These are phyloP conservation scores for Umimayanthus chanpuru DNA, from an alignment of 92 coral and sea anemone species.

Conservation along the genomic window DNA sequence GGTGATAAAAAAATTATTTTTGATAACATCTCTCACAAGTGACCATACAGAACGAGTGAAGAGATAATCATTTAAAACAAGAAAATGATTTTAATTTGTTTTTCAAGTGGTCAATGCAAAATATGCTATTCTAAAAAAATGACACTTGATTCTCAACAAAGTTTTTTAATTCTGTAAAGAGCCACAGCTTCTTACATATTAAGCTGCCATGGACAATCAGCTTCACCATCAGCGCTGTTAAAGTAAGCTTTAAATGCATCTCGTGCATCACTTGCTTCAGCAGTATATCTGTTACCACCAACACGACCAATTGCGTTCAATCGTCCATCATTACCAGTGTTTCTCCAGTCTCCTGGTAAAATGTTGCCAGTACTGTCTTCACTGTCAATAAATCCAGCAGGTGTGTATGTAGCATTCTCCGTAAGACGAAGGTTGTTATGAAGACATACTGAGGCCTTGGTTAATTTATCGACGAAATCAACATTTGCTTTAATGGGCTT, in stretches of 20 bases:
- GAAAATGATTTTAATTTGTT: too few relatives aligned
- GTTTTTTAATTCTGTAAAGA: constrained; percentile 30
- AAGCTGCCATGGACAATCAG: constrained; percentile 40
- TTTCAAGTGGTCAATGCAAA: too few relatives aligned
- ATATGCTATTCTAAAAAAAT: too few relatives aligned
- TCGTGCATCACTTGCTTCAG: constrained; percentile 35
- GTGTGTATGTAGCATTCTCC: constrained; percentile 49
- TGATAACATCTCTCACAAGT: too few relatives aligned
- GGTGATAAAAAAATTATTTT: too few relatives aligned
- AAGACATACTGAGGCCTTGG: constrained; percentile 29
- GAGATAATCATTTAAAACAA: too few relatives aligned
- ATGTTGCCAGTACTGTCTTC: constrained; percentile 43
- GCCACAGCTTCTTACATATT: constrained; percentile 46
- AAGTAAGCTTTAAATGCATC: constrained; percentile 41
- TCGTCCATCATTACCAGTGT: constrained; percentile 29
- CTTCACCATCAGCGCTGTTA: constrained; percentile 37
- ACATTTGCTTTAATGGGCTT: constrained; percentile 46
- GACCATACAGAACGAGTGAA: too few relatives aligned
- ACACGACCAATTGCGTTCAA: constrained; percentile 21
- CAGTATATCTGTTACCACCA: constrained; percentile 46
- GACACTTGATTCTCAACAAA: not conserved
- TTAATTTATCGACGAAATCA: constrained; percentile 25
- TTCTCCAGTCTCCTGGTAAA: constrained; percentile 41
- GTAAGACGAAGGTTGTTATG: constrained; percentile 56
- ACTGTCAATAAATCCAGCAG: constrained; percentile 39